A percentile compares a stretch with the other conserved stretches of the same genome.
These are phyloP conservation scores for Bubo blakistoni DNA, from an alignment of 2,113 vertebrate genomes.

Conservation along the genomic window DNA sequence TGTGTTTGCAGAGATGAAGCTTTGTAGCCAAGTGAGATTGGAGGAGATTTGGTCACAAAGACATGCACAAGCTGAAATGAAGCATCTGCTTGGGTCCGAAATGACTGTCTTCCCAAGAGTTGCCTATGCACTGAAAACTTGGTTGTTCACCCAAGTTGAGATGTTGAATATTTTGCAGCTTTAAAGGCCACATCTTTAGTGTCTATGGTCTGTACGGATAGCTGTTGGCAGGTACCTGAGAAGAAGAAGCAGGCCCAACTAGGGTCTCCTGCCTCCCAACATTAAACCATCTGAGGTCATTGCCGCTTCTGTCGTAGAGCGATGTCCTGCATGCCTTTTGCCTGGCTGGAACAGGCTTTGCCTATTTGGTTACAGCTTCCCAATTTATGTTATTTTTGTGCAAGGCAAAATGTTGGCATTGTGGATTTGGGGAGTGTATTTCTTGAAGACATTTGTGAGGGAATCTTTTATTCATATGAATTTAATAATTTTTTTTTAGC, in stretches of 20 bases:
- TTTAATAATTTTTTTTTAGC: background rate
- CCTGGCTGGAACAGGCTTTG: background rate
- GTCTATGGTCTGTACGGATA: background rate
- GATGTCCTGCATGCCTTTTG: background rate
- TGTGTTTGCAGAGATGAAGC: background rate
- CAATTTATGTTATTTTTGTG: background rate
- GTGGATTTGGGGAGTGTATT: background rate
- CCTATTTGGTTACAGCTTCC: background rate
- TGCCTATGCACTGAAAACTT: background rate
- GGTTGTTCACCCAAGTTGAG: background rate
- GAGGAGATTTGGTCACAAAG: background rate
- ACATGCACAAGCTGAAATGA: background rate
- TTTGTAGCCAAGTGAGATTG: background rate
- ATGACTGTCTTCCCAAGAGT: background rate
- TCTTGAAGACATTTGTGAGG: slow-evolving; percentile 15
- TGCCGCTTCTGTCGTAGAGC: background rate
- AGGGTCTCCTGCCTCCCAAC: background rate
- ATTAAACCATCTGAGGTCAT: background rate
- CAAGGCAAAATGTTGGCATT: slow-evolving; percentile 5
- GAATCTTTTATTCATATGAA: slow-evolving; percentile 45
- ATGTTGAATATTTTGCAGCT: background rate
- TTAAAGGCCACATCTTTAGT: background rate
- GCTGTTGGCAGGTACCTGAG: background rate
- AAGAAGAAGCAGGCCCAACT: background rate
- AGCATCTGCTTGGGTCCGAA: background rate